These are phyloP conservation scores for Meda fulgida DNA, from an alignment of 2,797 vertebrate species.

Conservation along the genomic window DNA sequence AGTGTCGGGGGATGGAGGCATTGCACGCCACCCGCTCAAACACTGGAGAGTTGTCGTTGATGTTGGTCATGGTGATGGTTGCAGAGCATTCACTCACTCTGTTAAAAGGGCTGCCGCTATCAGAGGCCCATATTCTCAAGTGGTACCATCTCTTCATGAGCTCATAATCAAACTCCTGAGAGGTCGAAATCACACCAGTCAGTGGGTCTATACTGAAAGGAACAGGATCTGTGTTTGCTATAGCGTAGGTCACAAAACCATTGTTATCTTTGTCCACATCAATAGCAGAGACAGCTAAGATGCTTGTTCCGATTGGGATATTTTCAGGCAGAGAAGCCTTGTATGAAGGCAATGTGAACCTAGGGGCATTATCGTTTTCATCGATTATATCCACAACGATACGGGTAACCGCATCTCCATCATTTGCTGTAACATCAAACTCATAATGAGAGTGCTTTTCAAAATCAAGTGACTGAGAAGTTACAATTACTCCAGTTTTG, in stretches of 20 bases:
- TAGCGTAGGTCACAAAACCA: slow-evolving; percentile 85
- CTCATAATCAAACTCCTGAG: slow-evolving; percentile 91
- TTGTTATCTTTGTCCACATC: slow-evolving; percentile 87
- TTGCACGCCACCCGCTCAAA: slow-evolving; percentile 93
- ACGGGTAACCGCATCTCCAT: slow-evolving; percentile 76
- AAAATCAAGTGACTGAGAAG: slow-evolving; percentile 81
- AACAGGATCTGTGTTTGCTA: slow-evolving; percentile 78
- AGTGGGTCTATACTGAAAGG: slow-evolving; percentile 91
- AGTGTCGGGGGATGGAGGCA: slow-evolving; percentile 81
- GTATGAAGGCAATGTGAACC: slow-evolving; percentile 83
- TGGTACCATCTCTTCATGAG: slow-evolving; percentile 91
- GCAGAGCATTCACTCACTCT: slow-evolving; percentile 86
- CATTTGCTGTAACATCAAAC: slow-evolving; percentile 82
- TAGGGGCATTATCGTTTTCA: slow-evolving; percentile 90
- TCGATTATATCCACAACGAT: slow-evolving; percentile 85
- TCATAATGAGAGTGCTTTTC: slow-evolving; percentile 82
- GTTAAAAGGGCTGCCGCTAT: slow-evolving; percentile 91
- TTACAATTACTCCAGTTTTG: slow-evolving; percentile 87
- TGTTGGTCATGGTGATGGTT: slow-evolving; percentile 88
- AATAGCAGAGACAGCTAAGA: slow-evolving; percentile 84
- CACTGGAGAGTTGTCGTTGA: slow-evolving; percentile 92
- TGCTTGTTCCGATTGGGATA: slow-evolving; percentile 83
- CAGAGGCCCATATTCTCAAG: slow-evolving; percentile 90
- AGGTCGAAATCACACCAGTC: slow-evolving; percentile 86
- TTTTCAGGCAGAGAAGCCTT: slow-evolving; percentile 87